phyloP scores from a whole-genome alignment of 2,888 invertebrate species.

The Hoplodrina ambigua region DNA sequence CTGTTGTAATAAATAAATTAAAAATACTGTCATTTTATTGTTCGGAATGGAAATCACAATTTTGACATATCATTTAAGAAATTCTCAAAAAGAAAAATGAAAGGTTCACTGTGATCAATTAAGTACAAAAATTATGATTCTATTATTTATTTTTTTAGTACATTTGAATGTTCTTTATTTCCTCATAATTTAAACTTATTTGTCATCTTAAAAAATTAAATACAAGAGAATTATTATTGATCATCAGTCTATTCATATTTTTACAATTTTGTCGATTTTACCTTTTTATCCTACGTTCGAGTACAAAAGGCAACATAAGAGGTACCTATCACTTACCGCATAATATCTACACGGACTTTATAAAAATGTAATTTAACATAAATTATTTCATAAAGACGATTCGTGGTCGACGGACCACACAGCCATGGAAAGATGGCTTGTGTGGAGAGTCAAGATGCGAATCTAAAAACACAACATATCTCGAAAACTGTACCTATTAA shows the following conservation, averaged over 20 bases:
- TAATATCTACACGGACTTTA: conserved; percentile 83
- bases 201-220: conserved; percentile 90
- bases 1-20: conserved; percentile 85
- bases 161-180: conserved; percentile 76
- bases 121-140: conserved; percentile 86
- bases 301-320: conserved; percentile 88
- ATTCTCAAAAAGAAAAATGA: conserved; percentile 89
- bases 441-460: conserved; percentile 68
- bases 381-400: conserved; percentile 78
- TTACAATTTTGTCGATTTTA: conserved; percentile 89
- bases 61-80: conserved; percentile 73
- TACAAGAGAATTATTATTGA: conserved; percentile 89
- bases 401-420: conserved; percentile 68
- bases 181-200: conserved; percentile 88
- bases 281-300: conserved; percentile 81
- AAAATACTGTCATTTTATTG: conserved; percentile 88
- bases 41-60: conserved; percentile 76
- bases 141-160: conserved; percentile 68
- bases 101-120: conserved; percentile 85
- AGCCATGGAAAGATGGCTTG: conserved; percentile 57
- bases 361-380: conserved; percentile 84
- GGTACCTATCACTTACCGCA: conserved; percentile 77
- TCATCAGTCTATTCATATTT: conserved; percentile 90
- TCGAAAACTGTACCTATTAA: conserved; percentile 76
- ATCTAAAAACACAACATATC: conserved; percentile 69